Percentiles rank a stretch among this genome's conserved stretches.
Evolutionary conservation across 1,140 invertebrate genomes (phyloP).

Genomic region (Semibalanus balanoides): DNA sequence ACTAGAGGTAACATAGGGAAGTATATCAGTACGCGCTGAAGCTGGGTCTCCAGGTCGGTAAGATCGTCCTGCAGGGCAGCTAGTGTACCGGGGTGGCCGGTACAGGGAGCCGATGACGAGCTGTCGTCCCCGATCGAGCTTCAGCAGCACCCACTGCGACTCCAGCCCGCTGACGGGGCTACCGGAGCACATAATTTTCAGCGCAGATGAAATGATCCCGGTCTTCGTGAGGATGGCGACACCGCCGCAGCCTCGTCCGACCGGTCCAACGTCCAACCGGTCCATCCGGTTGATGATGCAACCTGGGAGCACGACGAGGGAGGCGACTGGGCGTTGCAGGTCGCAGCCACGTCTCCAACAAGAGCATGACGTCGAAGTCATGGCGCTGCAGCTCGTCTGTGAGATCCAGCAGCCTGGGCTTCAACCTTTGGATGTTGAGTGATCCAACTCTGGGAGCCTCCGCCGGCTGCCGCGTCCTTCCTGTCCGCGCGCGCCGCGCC

Average conservation of each 20-base stretch:
- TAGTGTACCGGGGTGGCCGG: neutral
- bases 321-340: neutral
- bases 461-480: too few relatives aligned
- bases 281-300: neutral
- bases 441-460: neutral
- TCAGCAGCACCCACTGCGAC: neutral
- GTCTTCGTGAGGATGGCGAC: neutral
- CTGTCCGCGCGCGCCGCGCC: too few relatives aligned
- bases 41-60: neutral
- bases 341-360: neutral
- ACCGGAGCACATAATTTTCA: neutral
- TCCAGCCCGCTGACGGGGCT: neutral
- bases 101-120: neutral
- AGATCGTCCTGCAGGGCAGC: neutral
- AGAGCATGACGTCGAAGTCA: neutral
- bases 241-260: neutral
- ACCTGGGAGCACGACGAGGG: neutral
- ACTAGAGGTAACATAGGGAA: neutral
- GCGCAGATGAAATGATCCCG: neutral
- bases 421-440: neutral
- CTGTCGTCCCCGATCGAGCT: neutral
- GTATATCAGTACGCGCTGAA: neutral
- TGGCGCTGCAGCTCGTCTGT: neutral
- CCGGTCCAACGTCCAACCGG: too few relatives aligned
- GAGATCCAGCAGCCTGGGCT: neutral